Evolutionary conservation across 1,140 invertebrate species (phyloP), one percentile per base, ranked within the genome.

Genomic region (Macrobrachium nipponense): DNA sequence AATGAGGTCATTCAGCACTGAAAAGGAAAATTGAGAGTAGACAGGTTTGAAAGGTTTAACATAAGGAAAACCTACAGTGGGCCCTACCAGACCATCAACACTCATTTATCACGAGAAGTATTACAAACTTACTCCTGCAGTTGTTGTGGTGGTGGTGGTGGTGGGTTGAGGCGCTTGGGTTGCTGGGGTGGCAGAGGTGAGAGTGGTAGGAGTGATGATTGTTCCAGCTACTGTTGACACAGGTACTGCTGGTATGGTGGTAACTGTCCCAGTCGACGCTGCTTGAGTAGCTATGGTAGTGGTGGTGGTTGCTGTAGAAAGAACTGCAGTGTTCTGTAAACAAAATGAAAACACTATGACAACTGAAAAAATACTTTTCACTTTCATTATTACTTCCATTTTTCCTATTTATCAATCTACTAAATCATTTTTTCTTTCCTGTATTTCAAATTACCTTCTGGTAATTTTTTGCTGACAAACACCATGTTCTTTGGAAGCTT

Each of bases 271-370:
- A 36, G 20, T 85, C 60, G 68, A 23, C 8, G 62, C 73, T 18
- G 84, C 85, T 6, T 82, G 79, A 7, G 87, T 77, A 51, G 83
- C 70, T 44, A 81, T 77, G 27, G 87, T 77, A 20, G 82, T 78
- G 77, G 85, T 84, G 14, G 83, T 79, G 66, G 87, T 79, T 18
- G 23, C 73, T 15, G 83, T 80, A 44, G 76, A 76, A 11, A 88
- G 59, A 20, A 77, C 78, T 15, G 62, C 76, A 20, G 87, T 84
- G 61, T 80, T 80, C 82, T 77, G 87, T 68, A 10, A 82, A 36
- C 73, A 62, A 73, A 75, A 15, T 11, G 18, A 44, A 58, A 66
- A 23, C 61, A 87, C 27, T 18, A 70, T 59, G 20, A 43, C n/a
- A 51, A 70, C 14, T n/a, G 23, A 27, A 75, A 36, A 78, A n/a